Evolutionary conservation across 1,140 invertebrate genomes (phyloP), one percentile per base, ranked within the genome.

Genomic region (Berghia stephanieae): DNA sequence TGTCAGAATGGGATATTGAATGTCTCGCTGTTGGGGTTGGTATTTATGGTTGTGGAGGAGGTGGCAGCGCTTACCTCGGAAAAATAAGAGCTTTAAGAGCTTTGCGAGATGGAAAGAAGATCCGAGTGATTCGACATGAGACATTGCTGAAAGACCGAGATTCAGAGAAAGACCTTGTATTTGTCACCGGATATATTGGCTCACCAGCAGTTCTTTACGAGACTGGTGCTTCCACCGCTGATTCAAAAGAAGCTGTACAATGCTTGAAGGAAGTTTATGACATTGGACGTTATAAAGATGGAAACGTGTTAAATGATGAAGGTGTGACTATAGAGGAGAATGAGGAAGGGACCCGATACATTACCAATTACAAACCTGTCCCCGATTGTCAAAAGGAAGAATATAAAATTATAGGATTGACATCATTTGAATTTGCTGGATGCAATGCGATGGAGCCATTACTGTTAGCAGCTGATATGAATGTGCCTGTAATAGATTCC

Each of bases 41-140:
- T 1, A 85, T 88, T 38, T 73, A 87, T 8, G 87, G 86, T 5
- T 86, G 83, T 78, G 87, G 87, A 10, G 87, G 87, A 8, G 87
- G 87, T 10, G 86, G 84, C 13, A 84, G 74, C 52, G 83, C 87
- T 5, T 77, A 87, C 75, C 24, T 87, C 13, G 86, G 82, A 3
- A 74, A 79, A 67, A 52, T 86, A 1, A 36, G 83, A 34, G 83
- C 84, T 3, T 60, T 83, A 0, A 76, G 75, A 40, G 73, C 79
- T 24, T 34, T 87, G 2, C 68, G 68, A 40, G 68, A 82, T 44
- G 87, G 87, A 0, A 83, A 86, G 74, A 76, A 75, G 73, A 86
- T 88, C 0, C 72, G 83, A 67, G 79, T 88, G 21, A 70, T 84
- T 0, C 75, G 81, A 21, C 83, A 82, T 18, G 73, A 81, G 67